Evolutionary conservation across 2,113 vertebrate species (phyloP), one percentile per base, ranked within the genome.

Genomic region (Oryzias celebensis): DNA sequence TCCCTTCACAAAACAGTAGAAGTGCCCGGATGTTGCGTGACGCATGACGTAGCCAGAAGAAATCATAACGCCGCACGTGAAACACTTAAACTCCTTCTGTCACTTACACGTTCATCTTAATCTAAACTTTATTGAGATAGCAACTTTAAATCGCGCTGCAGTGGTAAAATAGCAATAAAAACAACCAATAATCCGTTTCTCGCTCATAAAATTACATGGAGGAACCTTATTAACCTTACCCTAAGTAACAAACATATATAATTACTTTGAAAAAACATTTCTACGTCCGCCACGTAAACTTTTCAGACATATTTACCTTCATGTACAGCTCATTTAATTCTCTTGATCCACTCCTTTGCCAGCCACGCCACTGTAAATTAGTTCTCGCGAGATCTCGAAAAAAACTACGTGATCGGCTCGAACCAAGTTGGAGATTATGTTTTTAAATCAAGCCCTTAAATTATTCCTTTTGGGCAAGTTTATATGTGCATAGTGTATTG

Each of bases 1-100:
- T 14, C 1, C 46, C 49, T 54, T n/a, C 59, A 55, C 50, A 3
- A 14, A 36, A 69, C 73, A 0, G 4, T 26, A 22, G 14, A 2
- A 77, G 12, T 31, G 23, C 20, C 69, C 71, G 75, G 82, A 84
- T 15, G 61, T 78, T 75, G n/a, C 85, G 70, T 84, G 53, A 80
- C 5, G 18, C 23, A 41, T 18, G 14, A 45, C 56, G n/a, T 16
- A 49, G 13, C 26, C 53, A 49, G 7, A 4, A 3, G 41, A 56
- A 26, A 14, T 4, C 0, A 8, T 13, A 43, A 23, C n/a, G 65
- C 3, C 50, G 1, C 71, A 67, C 71, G 62, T 82, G 78, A 36
- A 47, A 56, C 73, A 58, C 26, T 46, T n/a, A 44, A 4, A 1
- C 1, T 50, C 8, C 36, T 48, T 22, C 0, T 49, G 10, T 18